Evolutionary conservation across 2,797 vertebrate species (phyloP).

Genomic region (Todus mexicanus): DNA sequence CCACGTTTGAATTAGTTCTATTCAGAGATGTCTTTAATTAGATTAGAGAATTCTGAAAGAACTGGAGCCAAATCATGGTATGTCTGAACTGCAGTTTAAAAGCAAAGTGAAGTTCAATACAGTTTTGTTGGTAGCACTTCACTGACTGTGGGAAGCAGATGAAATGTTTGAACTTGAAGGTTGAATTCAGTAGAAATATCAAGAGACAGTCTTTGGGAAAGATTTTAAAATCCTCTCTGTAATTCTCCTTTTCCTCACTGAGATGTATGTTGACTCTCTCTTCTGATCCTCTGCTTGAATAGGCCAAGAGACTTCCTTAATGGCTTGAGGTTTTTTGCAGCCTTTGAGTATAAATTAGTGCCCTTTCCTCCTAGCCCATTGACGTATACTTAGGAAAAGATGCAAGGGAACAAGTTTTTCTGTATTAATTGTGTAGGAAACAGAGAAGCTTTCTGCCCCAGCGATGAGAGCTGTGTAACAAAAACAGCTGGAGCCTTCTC

Average conservation of each 20-base stretch:
- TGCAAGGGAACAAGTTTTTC: background rate
- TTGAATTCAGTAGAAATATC: background rate
- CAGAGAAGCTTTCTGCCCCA: background rate
- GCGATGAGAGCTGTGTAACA: background rate
- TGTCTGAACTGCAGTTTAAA: background rate
- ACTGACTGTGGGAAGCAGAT: background rate
- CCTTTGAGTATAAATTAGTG: background rate
- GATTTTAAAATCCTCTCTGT: background rate
- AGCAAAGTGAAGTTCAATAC: background rate
- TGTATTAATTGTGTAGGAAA: conserved; percentile 33
- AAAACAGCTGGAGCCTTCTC: background rate
- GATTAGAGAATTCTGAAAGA: background rate
- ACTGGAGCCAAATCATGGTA: background rate
- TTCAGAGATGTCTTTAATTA: background rate
- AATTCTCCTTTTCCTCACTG: background rate
- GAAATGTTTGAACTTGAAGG: background rate
- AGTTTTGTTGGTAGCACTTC: background rate
- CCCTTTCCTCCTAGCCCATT: background rate
- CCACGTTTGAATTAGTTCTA: background rate
- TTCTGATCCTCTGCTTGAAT: background rate
- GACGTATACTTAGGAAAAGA: background rate
- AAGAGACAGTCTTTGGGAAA: background rate
- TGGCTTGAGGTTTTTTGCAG: background rate
- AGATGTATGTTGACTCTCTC: background rate
- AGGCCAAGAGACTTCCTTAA: background rate